Conservation (phyloP, 2,888 invertebrate species). For the Nymphalis c-album region DNA sequence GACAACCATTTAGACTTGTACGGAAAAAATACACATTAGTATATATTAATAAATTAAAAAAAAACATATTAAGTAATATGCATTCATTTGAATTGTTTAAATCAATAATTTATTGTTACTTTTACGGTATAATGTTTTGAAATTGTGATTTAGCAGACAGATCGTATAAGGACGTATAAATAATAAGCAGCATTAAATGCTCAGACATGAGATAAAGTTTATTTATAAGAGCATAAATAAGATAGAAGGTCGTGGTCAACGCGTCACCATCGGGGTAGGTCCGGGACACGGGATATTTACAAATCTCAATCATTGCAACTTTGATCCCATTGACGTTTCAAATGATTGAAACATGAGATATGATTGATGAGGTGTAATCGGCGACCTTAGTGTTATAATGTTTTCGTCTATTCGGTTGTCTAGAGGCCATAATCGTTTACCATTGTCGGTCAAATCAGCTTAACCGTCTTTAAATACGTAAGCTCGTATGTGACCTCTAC, state of each 20-base stretch:
- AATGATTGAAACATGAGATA: slow-evolving; percentile 51
- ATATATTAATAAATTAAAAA: too few species aligned
- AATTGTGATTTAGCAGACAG: slow-evolving; percentile 20
- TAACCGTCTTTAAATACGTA: slow-evolving; percentile 36
- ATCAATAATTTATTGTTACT: background rate
- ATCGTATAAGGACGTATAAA: slow-evolving; percentile 47
- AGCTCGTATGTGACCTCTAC: slow-evolving; percentile 45
- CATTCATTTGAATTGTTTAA: too few species aligned
- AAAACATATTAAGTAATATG: too few species aligned
- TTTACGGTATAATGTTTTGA: background rate
- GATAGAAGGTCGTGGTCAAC: slow-evolving; percentile 66
- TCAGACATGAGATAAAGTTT: slow-evolving; percentile 55
- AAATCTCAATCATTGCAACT: slow-evolving; percentile 34
- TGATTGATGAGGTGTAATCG: slow-evolving; percentile 53
- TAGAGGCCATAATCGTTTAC: slow-evolving; percentile 50
- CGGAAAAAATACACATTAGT: too few species aligned
- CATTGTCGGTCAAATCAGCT: slow-evolving; percentile 37
- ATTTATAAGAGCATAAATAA: slow-evolving; percentile 72
- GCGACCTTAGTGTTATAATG: slow-evolving; percentile 53
- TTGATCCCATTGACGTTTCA: slow-evolving; percentile 40
- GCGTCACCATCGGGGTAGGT: slow-evolving; percentile 71
- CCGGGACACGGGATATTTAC: slow-evolving; percentile 55
- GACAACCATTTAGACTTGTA: too few species aligned
- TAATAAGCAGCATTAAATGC: slow-evolving; percentile 53
- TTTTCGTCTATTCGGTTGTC: slow-evolving; percentile 48